Conservation (phyloP, 2,113 vertebrate genomes). For the Limanda limanda region DNA sequence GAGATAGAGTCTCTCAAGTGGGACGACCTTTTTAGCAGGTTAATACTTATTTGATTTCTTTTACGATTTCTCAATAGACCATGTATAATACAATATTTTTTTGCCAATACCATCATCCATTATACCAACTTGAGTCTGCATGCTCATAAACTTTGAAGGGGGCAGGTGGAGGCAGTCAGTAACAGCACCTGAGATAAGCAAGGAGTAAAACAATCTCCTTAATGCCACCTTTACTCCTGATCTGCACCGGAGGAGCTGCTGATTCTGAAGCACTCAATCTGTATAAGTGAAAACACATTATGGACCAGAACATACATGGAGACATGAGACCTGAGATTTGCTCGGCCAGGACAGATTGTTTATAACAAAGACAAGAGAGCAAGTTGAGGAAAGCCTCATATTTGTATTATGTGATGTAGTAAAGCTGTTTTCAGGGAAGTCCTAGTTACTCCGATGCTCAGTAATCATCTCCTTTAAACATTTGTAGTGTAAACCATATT, state of each 20-base stretch:
- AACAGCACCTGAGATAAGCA: not conserved
- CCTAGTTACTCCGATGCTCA: too few relatives aligned
- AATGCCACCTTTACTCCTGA: too few relatives aligned
- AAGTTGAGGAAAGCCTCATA: not conserved
- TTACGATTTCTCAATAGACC: not conserved
- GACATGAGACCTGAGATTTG: not conserved
- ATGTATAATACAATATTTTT: too few relatives aligned
- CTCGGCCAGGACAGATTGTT: not conserved
- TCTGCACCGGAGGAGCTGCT: not conserved
- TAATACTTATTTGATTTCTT: constrained; percentile 11
- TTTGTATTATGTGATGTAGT: not conserved
- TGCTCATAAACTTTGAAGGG: not conserved
- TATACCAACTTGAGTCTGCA: not conserved
- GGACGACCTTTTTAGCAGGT: constrained; percentile 95
- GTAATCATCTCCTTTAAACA: too few relatives aligned
- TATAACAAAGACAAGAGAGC: not conserved
- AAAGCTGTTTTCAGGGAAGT: too few relatives aligned
- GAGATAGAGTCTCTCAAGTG: constrained; percentile 87
- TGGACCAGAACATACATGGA: not conserved
- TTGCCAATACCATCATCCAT: not conserved
- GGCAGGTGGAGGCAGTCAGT: not conserved
- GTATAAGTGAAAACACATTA: not conserved
- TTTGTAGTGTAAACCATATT: too few relatives aligned
- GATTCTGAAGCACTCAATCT: not conserved
- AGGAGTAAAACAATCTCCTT: not conserved